Evolutionary conservation across 2,888 invertebrate species (phyloP).

Genomic region (Tromatobia lineatoria): DNA sequence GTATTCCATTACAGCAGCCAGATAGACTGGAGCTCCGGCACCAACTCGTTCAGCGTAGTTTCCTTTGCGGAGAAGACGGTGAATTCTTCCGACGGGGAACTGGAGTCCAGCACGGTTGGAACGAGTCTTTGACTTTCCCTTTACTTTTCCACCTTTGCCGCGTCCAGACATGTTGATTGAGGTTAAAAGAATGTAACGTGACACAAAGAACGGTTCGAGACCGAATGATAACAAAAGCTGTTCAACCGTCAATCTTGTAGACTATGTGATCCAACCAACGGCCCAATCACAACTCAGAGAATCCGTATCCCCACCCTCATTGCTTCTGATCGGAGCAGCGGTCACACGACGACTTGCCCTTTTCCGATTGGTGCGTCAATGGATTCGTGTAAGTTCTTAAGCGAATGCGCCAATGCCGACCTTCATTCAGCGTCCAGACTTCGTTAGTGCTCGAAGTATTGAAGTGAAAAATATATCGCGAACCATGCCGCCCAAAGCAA

Average conservation of each 20-base stretch:
- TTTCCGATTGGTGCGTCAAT: not conserved
- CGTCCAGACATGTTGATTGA: no score
- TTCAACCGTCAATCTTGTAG: not conserved
- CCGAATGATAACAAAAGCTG: no score
- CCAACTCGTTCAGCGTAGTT: no score
- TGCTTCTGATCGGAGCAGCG: not conserved
- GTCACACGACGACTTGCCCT: not conserved
- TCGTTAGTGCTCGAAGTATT: not conserved
- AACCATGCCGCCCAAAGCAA: no score
- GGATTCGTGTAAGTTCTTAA: not conserved
- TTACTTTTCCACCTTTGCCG: no score
- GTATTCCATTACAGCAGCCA: conserved; percentile 89
- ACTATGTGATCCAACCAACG: not conserved
- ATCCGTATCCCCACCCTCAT: not conserved
- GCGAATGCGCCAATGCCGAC: not conserved
- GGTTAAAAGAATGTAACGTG: no score
- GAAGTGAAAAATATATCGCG: no score
- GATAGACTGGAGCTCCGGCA: conserved; percentile 86
- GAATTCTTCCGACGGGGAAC: conserved; percentile 1
- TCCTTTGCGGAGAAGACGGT: not conserved
- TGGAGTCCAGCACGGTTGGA: not conserved
- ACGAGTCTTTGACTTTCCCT: no score
- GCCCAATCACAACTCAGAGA: not conserved
- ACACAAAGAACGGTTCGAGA: no score
- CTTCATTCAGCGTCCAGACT: not conserved